Base-by-base conservation (phyloP, 1,140 invertebrate species). In the Apis cerana region DNA sequence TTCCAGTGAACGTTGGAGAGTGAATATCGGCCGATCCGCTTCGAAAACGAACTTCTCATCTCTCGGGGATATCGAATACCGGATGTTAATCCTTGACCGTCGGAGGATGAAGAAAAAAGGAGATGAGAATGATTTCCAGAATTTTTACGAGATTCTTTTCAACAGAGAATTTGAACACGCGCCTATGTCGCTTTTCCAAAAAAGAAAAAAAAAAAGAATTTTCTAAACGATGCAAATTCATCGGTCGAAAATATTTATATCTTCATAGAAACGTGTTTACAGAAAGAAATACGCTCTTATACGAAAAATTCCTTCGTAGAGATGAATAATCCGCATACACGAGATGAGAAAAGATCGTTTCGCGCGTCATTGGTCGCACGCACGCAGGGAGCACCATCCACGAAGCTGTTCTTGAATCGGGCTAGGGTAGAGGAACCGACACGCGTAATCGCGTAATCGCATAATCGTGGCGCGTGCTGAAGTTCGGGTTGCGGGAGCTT, bases 401-500 rank as follows among this genome's bases (percentile, higher is more conserved):
- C 62, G 82, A 77, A 81, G 70, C 71, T 82, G 77, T 87, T 75
- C 88, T 80, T 89, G 54, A 61, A 61, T 13, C 75, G 27, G 56
- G 50, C n/a, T 75, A 58, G 75, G 75, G 58, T 80, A 86, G 67
- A 86, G 89, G 89, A 92, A 90, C 92, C 93, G 92, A 94, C 92
- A 93, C 93, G 92, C 93, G 93, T 94, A 94, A 94, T 94, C 93
- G 93, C 93, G 93, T 94, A 94, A 94, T 94, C 93, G 93, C 93
- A 92, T 94, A 94, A 94, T 94, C 93, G 92, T 91, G 91, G 92
- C 93, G 93, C 93, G 94, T 94, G 94, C 93, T 92, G 87, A 92
- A 93, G 91, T 93, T 93, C 89, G 90, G 90, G 92, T 93, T 91
- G 88, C 89, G 93, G 93, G 92, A 93, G 92, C 91, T 93, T 94